Conservation (phyloP, 2,888 invertebrate genomes). For the Agrochola lota region DNA sequence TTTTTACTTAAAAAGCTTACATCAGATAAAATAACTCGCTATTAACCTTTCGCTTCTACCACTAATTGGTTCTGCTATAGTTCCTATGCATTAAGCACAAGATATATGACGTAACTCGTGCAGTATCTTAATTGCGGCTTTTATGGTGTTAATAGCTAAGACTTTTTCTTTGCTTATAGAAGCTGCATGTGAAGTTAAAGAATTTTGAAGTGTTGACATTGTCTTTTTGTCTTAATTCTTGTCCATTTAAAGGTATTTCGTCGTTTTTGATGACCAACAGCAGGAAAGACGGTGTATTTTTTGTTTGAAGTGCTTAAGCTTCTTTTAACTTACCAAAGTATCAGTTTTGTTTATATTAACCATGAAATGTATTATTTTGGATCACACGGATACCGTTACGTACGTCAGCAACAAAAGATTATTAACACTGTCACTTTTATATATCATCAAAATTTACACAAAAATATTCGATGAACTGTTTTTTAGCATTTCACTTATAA, state of each 20-base stretch:
- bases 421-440: not conserved
- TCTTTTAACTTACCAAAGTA: not conserved
- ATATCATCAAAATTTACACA: not conserved
- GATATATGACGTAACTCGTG: constrained; percentile 50
- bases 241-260: not conserved
- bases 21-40: constrained; percentile 9
- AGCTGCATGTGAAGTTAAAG: constrained; percentile 1
- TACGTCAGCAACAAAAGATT: not conserved
- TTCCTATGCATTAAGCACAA: constrained; percentile 36
- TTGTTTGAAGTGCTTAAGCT: not conserved
- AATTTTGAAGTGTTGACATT: not conserved
- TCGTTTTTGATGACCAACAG: not conserved
- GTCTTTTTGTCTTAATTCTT: not conserved
- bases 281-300: not conserved
- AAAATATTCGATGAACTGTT: not conserved
- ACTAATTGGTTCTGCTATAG: constrained; percentile 53
- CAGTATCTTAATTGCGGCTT: constrained; percentile 57
- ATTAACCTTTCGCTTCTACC: constrained; percentile 13
- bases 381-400: not conserved
- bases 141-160: constrained; percentile 48
- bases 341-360: not conserved
- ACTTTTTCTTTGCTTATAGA: constrained; percentile 15
- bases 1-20: too few species aligned
- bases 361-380: not conserved
- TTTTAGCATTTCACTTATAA: not conserved